A percentile compares a stretch with the other conserved stretches of the same genome.
Conservation (phyloP, 1,140 invertebrate genomes). For the Plectus sambesii region DNA sequence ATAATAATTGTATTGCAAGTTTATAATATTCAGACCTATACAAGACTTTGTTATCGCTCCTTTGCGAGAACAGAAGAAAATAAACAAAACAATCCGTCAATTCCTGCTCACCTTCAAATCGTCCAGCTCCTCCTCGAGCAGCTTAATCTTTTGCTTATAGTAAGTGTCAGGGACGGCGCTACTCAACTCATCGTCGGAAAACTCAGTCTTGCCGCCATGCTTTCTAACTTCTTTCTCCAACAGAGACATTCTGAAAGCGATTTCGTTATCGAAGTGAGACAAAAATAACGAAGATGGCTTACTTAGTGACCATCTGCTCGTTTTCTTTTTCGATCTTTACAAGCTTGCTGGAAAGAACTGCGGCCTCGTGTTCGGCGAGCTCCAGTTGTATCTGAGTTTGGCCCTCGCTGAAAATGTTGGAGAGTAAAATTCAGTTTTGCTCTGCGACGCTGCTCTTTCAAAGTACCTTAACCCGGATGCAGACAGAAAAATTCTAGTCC, state of each 20-base stretch:
- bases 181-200: neutral
- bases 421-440: too few species aligned
- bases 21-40: too few species aligned
- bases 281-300: too few species aligned
- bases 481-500: conserved; percentile 7
- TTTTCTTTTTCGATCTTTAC: conserved; percentile 24
- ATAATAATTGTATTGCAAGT: too few species aligned
- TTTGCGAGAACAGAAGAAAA: too few species aligned
- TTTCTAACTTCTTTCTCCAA: neutral
- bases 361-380: conserved; percentile 15
- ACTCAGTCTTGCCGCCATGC: neutral
- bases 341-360: neutral
- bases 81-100: too few species aligned
- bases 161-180: neutral
- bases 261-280: too few species aligned
- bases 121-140: neutral
- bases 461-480: too few species aligned
- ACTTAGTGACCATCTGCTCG: conserved; percentile 2
- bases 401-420: conserved; percentile 35
- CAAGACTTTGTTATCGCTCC: too few species aligned
- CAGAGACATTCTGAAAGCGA: neutral
- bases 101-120: neutral
- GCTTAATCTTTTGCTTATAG: neutral
- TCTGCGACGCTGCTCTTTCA: too few species aligned
- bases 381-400: conserved; percentile 33